Evolutionary conservation across 2,888 invertebrate genomes (phyloP), one percentile per base, ranked within the genome.

Genomic region (Nomada flava): DNA sequence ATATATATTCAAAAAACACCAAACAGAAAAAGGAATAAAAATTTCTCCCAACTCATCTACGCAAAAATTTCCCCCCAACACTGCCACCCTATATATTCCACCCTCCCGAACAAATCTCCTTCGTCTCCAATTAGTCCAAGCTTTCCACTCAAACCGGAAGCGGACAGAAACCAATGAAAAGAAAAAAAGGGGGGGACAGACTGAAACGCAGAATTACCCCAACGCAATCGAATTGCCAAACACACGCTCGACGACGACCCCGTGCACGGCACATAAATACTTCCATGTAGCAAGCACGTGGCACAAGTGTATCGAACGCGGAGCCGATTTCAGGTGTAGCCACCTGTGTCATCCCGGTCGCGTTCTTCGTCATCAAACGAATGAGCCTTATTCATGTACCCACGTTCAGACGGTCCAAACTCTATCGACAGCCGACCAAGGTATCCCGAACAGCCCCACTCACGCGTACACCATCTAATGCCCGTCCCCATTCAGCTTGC

Each of bases 311-410:
- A 52, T 2, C 53, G 13, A 55, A 10, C 20, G 1, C 23, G 2
- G 9, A 13, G 3, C 20, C 64, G 72, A 50, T 20, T 18, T 20
- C 36, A 20, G 60, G 44, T 36, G 15, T 44, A n/a, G 23, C 55
- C 57, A 71, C 42, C 71, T 69, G 65, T 29, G 67, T 65, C 36
- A 44, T 26, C 29, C 52, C 76, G 36, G 69, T 74, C 57, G 60
- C 57, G 73, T 78, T 63, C 76, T 73, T 78, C 72, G 72, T 73
- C 78, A 78, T 77, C 73, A 72, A 70, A 36, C 53, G 64, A 73
- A 78, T 78, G 82, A 84, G 76, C 65, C 82, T 69, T 69, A 78
- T 79, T 82, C 7, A 79, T 70, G 75, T 77, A 29, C 60, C 50
- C 73, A 50, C 73, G 69, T 10, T 79, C 76, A 67, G 79, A 78